Evolutionary conservation across 2,113 vertebrate genomes (phyloP).

Genomic region (Eurystomus gularis): DNA sequence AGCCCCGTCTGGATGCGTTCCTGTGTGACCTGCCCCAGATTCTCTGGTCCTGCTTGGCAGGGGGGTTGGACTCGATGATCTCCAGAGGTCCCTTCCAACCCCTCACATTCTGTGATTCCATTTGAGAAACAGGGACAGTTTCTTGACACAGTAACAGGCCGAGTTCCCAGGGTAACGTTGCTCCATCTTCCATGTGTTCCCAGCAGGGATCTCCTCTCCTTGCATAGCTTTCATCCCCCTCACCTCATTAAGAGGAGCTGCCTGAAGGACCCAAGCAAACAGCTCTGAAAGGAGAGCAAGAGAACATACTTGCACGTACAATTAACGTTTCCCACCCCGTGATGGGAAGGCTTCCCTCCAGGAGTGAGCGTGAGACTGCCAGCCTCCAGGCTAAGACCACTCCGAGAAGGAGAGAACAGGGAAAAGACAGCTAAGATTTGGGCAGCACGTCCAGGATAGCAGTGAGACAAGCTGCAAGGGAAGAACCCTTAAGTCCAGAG

Average conservation of each 20-base stretch:
- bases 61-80: too few relatives aligned
- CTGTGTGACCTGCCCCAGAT: too few relatives aligned
- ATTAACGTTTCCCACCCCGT: background rate
- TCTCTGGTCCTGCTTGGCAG: too few relatives aligned
- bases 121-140: background rate
- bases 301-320: accelerated
- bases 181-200: background rate
- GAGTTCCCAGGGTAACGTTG: background rate
- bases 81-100: too few relatives aligned
- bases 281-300: background rate
- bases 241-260: background rate
- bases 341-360: background rate
- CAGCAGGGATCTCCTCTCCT: background rate
- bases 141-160: background rate
- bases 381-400: background rate
- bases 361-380: background rate
- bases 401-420: background rate
- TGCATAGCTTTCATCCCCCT: background rate
- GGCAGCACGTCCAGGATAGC: background rate
- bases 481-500: background rate
- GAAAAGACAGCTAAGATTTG: background rate
- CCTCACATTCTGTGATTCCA: too few relatives aligned
- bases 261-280: background rate
- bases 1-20: too few relatives aligned
- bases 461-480: background rate